Evolutionary conservation across 2,113 vertebrate genomes (phyloP), one percentile per base, ranked within the genome.

Genomic region (Cariama cristata): DNA sequence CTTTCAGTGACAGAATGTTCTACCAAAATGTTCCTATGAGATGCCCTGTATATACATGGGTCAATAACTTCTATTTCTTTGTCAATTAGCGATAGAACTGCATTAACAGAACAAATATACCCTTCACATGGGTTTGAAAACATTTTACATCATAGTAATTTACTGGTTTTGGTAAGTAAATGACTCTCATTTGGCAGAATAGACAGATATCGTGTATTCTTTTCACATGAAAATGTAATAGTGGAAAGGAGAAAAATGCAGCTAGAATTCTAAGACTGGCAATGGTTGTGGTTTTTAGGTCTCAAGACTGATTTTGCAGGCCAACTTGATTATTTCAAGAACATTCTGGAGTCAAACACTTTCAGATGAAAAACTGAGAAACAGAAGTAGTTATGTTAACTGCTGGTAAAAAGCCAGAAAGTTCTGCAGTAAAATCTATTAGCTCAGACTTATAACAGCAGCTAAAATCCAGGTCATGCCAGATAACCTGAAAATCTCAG

Each of bases 401-500:
- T 75, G 33, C 24, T 95, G 56, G 68, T 80, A 71, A 88, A 88
- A 88, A 63, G 55, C 18, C 88, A 88, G 82, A 53, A 67, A 86
- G 33, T 76, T 96, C 77, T 88, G 26, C 74, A 90, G 62, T 90
- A 79, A 75, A 90, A 82, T 85, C 73, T 87, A 81, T 86, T 84
- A 86, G 72, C 50, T 91, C 72, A 89, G 83, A 91, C 27, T 28
- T 71, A 2, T 52, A 80, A 84, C n/a, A 59, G 44, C 68, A 81
- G 56, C 52, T 94, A 91, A 88, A 74, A 67, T 24, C 40, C 33
- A 92, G 75, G 76, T 92, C 79, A 88, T 75, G 68, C 6, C 5
- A 11, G 52, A 88, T 77, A 93, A 95, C 83, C 72, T 71, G 79
- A 86, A 84, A 93, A 88, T 79, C 60, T 81, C 95, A 96, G 67